Percentiles rank a stretch among this genome's conserved stretches.
These are phyloP conservation scores for Cliona cf. orientalis DNA, from an alignment of 37 sponge, comb jelly and placozoan species.

Conservation along the genomic window DNA sequence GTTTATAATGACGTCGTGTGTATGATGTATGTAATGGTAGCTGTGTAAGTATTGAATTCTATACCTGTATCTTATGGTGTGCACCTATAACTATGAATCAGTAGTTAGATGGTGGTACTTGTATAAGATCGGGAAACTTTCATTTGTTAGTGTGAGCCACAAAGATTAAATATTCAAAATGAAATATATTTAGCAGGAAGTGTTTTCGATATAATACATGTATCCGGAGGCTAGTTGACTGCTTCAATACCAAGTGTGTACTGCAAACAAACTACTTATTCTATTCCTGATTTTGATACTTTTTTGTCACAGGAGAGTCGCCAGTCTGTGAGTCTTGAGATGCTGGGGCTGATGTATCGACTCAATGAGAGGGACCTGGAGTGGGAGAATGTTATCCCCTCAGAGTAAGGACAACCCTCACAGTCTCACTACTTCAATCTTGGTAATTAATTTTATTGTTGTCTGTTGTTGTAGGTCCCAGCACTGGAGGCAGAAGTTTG, in stretches of 20 bases:
- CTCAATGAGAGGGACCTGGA: conserved; percentile 71
- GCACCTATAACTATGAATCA: too few species aligned
- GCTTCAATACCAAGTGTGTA: not conserved
- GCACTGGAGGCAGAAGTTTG: conserved; percentile 72
- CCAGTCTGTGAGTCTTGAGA: conserved; percentile 46
- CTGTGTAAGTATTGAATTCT: not conserved
- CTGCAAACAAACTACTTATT: too few species aligned
- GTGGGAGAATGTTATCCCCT: conserved; percentile 65
- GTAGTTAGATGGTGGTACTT: too few species aligned
- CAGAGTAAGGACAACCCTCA: conserved; percentile 56
- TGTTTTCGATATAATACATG: not conserved
- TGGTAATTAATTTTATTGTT: not conserved
- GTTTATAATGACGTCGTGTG: not conserved
- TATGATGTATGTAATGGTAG: not conserved
- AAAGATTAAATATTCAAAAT: too few species aligned
- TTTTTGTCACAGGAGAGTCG: conserved; percentile 49
- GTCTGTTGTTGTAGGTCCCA: conserved; percentile 45
- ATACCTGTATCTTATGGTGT: not conserved
- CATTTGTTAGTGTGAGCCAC: too few species aligned
- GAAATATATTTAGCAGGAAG: too few species aligned
- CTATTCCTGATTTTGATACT: not conserved
- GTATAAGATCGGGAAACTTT: too few species aligned
- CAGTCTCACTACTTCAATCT: not conserved
- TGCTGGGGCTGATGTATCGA: conserved; percentile 81
- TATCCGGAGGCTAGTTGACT: too few species aligned